Conservation (phyloP, 2,888 invertebrate genomes). For the Corythucha ciliata region DNA sequence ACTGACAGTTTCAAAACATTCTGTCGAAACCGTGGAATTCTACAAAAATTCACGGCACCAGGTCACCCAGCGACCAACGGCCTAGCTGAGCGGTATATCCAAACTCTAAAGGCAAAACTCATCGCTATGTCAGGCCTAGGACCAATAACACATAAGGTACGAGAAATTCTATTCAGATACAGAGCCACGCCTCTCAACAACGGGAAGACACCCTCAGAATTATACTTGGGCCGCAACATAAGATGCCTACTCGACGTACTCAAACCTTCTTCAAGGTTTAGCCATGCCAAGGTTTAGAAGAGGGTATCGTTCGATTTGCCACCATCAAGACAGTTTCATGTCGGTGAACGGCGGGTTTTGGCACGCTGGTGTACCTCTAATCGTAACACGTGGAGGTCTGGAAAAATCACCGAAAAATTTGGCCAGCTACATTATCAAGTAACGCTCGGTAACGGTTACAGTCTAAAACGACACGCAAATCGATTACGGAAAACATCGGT, state of each 20-base stretch:
- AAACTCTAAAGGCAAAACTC: slow-evolving; percentile 23
- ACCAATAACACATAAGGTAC: no score
- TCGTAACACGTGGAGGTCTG: slow-evolving; percentile 3
- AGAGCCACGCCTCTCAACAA: slow-evolving; percentile 6
- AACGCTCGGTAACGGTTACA: slow-evolving; percentile 15
- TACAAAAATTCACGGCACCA: slow-evolving; percentile 25
- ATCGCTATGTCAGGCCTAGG: no score
- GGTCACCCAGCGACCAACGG: slow-evolving; percentile 28
- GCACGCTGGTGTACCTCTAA: slow-evolving; percentile 3
- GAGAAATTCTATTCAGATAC: no score
- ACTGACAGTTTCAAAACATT: slow-evolving; percentile 24
- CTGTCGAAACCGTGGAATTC: slow-evolving; percentile 18
- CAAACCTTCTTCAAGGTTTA: background rate
- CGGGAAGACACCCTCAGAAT: slow-evolving; percentile 20
- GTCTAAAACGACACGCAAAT: no score
- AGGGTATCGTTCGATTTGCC: background rate
- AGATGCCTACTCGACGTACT: slow-evolving; percentile 17
- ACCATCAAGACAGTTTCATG: slow-evolving; percentile 6
- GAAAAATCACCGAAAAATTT: slow-evolving; percentile 3
- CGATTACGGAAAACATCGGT: no score
- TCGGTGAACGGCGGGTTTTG: slow-evolving; percentile 13
- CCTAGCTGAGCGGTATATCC: slow-evolving; percentile 29
- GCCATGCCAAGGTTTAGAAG: no score
- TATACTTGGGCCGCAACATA: slow-evolving; percentile 23
- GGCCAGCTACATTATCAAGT: slow-evolving; percentile 19